phyloP scores from a whole-genome alignment of 2,797 vertebrate genomes.

The Neomorphus geoffroyi region DNA sequence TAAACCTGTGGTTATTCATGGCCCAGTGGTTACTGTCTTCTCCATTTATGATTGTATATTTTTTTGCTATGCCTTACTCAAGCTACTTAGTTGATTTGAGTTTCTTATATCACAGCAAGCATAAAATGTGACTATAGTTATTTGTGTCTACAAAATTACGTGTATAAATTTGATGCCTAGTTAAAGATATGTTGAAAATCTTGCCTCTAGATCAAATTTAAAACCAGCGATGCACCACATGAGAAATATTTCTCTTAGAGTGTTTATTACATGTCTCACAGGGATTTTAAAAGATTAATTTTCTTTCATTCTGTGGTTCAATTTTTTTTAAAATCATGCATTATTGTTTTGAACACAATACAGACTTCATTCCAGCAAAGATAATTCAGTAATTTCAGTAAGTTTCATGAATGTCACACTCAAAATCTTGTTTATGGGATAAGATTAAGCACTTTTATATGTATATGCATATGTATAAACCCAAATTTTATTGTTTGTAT shows the following conservation, averaged over 20 bases:
- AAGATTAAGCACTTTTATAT: not conserved
- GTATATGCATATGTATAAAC: not conserved
- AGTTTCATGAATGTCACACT: not conserved
- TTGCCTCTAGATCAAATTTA: not conserved
- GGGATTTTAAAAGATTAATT: not conserved
- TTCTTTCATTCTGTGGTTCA: not conserved
- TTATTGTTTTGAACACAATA: not conserved
- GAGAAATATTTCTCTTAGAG: not conserved
- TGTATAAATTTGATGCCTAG: not conserved
- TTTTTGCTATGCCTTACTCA: not conserved
- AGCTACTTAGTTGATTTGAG: not conserved
- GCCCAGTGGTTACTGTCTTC: not conserved
- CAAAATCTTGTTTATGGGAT: not conserved
- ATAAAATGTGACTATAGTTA: not conserved
- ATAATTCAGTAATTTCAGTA: not conserved
- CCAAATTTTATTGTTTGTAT: not conserved
- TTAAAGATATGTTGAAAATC: not conserved
- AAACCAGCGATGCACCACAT: not conserved
- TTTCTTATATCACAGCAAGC: not conserved
- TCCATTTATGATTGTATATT: not conserved
- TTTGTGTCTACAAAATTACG: not conserved
- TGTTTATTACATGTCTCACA: not conserved
- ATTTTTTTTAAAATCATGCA: not conserved
- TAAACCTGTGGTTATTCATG: not conserved
- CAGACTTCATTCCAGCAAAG: not conserved